Base-by-base conservation (phyloP, 2,797 vertebrate genomes). In the Lindbergichthys nudifrons region DNA sequence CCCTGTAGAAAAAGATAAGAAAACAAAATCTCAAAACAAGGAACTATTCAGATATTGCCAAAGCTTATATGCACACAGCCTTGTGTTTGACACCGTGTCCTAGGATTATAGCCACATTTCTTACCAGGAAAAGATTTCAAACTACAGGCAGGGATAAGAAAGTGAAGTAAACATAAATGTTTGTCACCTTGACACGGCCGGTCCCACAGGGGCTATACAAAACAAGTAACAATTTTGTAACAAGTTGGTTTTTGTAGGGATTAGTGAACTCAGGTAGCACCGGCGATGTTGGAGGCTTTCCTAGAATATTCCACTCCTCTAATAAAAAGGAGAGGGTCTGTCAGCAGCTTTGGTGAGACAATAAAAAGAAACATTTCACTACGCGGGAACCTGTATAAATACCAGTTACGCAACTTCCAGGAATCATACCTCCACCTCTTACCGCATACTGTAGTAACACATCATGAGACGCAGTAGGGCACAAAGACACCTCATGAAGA, bases 1-100 rank as follows among this genome's bases (percentile, higher is more conserved):
- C 88, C 87, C 92, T 93, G 71, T 63, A 61, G 84, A 9, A 75
- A 83, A 85, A 84, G 39, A 77, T 12, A 77, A 80, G 12, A 85
- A 88, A 61, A 85, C 51, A 81, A 75, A n/a, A 60, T 48, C 57
- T 90, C 53, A 87, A 67, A 77, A 89, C 71, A 81, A 57, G 60
- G 57, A 16, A 26, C 48, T 54, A 76, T 83, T 86, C 61, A 77
- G 52, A 5, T 46, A 63, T 3, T 46, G 75, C 70, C 63, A 78
- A 70, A 65, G 36, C 60, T 88, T 64, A 70, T 53, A 61, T 47
- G 72, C 46, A 72, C 69, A 64, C 26, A 65, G 66, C 50, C 52
- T 57, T 47, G 54, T 3, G 30, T 48, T 81, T 69, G 56, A 66
- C 58, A 53, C 45, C 5, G n/a, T 30, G 56, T 46, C 64, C 45